Conservation (phyloP, 2,888 invertebrate genomes). For the Urechis unicinctus region DNA sequence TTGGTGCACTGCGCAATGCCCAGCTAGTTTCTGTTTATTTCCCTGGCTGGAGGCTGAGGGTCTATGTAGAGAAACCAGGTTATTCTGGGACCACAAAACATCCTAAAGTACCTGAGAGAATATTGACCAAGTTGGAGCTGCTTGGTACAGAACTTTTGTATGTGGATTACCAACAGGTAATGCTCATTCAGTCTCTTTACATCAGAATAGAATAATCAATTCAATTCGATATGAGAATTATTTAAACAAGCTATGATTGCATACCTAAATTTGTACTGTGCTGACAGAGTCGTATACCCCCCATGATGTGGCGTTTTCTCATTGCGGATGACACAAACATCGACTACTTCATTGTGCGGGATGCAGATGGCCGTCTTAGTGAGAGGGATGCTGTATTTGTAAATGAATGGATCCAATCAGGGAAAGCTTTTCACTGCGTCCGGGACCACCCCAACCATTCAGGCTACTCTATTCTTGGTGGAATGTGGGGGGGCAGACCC, state of each 20-base stretch:
- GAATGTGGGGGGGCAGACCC: slow-evolving; percentile 17
- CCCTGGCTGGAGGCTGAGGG: slow-evolving; percentile 17
- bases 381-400: slow-evolving; percentile 13
- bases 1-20: slow-evolving; percentile 18
- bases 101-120: slow-evolving; percentile 10
- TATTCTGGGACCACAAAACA: slow-evolving; percentile 2
- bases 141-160: slow-evolving; percentile 14
- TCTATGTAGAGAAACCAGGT: slow-evolving; percentile 13
- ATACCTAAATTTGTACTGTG: too few relatives aligned
- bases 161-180: slow-evolving; percentile 7
- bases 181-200: background rate
- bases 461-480: slow-evolving; percentile 7
- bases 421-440: slow-evolving; percentile 12
- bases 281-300: slow-evolving; percentile 4
- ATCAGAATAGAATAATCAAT: too few relatives aligned
- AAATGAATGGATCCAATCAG: slow-evolving; percentile 10
- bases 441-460: slow-evolving; percentile 18
- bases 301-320: slow-evolving; percentile 15
- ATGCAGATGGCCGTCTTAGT: slow-evolving; percentile 11
- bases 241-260: too few relatives aligned
- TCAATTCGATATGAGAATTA: too few relatives aligned
- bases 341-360: slow-evolving; percentile 14
- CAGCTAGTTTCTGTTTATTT: slow-evolving; percentile 16
- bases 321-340: slow-evolving; percentile 13
- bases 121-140: slow-evolving; percentile 8